Conservation (phyloP, 2,113 vertebrate species). For the Aptenodytes patagonicus region DNA sequence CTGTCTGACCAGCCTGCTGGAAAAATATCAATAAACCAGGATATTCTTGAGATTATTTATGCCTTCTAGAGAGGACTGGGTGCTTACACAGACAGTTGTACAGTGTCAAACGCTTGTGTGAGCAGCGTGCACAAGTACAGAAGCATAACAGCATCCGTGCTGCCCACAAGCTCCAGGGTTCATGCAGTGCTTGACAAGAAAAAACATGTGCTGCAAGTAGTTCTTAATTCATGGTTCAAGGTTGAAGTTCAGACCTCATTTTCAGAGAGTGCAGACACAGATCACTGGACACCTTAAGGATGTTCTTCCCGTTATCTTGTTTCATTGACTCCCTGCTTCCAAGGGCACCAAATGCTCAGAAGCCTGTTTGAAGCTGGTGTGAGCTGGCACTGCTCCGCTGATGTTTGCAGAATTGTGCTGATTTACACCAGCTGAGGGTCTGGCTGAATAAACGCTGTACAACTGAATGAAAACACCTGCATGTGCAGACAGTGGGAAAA, state of each 20-base stretch:
- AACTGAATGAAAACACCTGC: neutral
- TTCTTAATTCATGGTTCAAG: neutral
- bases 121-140: neutral
- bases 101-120: neutral
- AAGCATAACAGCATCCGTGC: accelerated
- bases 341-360: neutral
- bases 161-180: neutral
- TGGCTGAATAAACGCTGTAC: neutral
- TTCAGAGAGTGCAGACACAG: neutral
- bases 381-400: neutral
- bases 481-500: neutral
- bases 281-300: neutral
- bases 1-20: neutral
- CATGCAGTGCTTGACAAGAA: neutral
- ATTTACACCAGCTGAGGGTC: neutral
- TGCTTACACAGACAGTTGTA: neutral
- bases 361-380: neutral
- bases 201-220: neutral
- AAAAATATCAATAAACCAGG: neutral
- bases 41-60: neutral
- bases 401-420: neutral
- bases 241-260: neutral
- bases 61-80: neutral
- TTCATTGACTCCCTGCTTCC: neutral
- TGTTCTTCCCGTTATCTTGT: neutral